Percentiles rank a stretch among this genome's conserved stretches.
Evolutionary conservation across 2,888 invertebrate species (phyloP).

Genomic region (Drosophila rubida): DNA sequence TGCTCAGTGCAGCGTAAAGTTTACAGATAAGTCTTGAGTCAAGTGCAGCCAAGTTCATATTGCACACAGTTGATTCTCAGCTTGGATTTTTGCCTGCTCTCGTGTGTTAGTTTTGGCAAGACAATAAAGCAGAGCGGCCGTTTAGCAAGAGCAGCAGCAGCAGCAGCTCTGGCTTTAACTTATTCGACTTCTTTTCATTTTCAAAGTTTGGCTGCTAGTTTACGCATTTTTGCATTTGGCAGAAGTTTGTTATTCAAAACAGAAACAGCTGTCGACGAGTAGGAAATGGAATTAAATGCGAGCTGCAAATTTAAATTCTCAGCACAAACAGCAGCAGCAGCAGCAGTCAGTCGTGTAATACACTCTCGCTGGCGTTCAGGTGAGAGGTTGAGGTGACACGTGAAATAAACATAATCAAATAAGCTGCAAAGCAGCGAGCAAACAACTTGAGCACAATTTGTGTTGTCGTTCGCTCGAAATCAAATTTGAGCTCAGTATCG

Average conservation of each 20-base stretch:
- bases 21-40: conserved; percentile 61
- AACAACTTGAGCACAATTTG: conserved; percentile 59
- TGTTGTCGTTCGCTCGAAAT: conserved; percentile 59
- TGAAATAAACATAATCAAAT: conserved; percentile 80
- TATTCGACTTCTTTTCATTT: not conserved
- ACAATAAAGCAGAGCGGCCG: not conserved
- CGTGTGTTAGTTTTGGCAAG: not conserved
- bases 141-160: not conserved
- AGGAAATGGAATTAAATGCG: conserved; percentile 18
- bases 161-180: not conserved
- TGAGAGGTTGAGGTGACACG: conserved; percentile 43
- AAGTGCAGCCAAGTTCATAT: conserved; percentile 53
- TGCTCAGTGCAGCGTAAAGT: conserved; percentile 68
- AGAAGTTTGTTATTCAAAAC: conserved; percentile 3
- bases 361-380: conserved; percentile 16
- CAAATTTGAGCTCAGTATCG: conserved; percentile 59
- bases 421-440: conserved; percentile 58
- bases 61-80: conserved; percentile 25
- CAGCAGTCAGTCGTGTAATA: conserved; percentile 40
- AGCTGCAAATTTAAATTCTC: conserved; percentile 21
- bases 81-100: not conserved
- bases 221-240: conserved; percentile 34
- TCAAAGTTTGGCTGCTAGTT: conserved; percentile 11
- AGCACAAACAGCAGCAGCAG: conserved; percentile 18
- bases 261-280: not conserved